These are phyloP conservation scores for Scrobipalpa atriplicella DNA, from an alignment of 2,888 invertebrate genomes.

Conservation along the genomic window DNA sequence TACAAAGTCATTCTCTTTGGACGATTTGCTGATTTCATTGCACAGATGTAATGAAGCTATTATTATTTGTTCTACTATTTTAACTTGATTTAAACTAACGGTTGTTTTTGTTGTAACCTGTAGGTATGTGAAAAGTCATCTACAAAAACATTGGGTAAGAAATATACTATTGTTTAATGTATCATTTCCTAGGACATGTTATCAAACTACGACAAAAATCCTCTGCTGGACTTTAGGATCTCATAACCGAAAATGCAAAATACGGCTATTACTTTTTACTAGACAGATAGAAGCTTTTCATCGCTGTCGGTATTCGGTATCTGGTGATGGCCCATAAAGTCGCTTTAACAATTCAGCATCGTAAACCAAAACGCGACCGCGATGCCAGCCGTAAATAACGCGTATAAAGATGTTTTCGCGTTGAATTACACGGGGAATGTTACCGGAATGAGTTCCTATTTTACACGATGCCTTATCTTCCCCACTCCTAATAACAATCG, in stretches of 20 bases:
- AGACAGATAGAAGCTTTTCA: slow-evolving; percentile 30
- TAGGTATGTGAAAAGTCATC: slow-evolving; percentile 11
- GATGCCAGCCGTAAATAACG: slow-evolving; percentile 49
- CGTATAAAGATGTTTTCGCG: slow-evolving; percentile 48
- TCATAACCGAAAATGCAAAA: slow-evolving; percentile 30
- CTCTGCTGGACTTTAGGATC: slow-evolving; percentile 14
- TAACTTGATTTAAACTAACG: not conserved
- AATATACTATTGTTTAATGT: not conserved
- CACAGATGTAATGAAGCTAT: too few relatives aligned
- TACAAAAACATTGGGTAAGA: not conserved
- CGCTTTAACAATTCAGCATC: slow-evolving; percentile 54
- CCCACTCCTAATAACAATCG: slow-evolving; percentile 13
- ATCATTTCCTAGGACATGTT: not conserved
- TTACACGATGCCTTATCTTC: slow-evolving; percentile 14
- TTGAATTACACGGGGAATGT: slow-evolving; percentile 23
- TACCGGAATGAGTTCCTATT: slow-evolving; percentile 22
- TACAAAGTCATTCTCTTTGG: too few relatives aligned
- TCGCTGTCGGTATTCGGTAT: slow-evolving; percentile 29
- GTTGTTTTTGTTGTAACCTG: not conserved
- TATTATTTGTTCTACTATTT: not conserved
- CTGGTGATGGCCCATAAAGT: slow-evolving; percentile 46
- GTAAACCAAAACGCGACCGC: slow-evolving; percentile 51
- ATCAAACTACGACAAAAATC: not conserved
- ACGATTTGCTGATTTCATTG: too few relatives aligned
- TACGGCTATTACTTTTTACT: slow-evolving; percentile 31